Evolutionary conservation across 2,888 invertebrate species (phyloP), one percentile per base, ranked within the genome.

Genomic region (Aspidapion aeneum): DNA sequence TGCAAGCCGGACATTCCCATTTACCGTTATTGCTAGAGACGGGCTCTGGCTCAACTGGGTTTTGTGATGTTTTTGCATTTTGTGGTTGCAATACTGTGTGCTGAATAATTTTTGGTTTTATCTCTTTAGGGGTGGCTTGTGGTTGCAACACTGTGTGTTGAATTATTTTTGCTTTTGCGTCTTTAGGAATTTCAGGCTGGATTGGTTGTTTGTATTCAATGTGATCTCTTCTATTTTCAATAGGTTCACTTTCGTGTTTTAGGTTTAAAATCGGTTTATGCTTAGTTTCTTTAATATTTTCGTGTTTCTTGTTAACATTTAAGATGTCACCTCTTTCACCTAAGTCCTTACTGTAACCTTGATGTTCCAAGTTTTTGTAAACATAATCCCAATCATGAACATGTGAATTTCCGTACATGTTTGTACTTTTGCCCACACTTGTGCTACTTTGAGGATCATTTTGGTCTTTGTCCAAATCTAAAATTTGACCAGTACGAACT

Each of bases 381-480:
- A 93, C 91, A 74, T 90, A 91, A 74, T 90, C 90, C 93, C 93
- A 93, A 59, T 87, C 86, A 69, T 90, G 91, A 62, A 86, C 87
- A 68, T 62, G 73, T 59, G 65, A 64, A 57, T 69, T 69, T 61
- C 65, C 67, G 55, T 35, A 35, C 3, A 63, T 65, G 12, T 68
- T 64, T 35, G 62, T 56, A 22, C 66, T 64, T 55, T 50, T 65
- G 19, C 58, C 62, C 18, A 50, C 21, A 18, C 20, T 17, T 57
- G 51, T 51, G 7, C 58, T 64, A 3, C 35, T 63, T 17, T 67
- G 58, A 50, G 64, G 64, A 50, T 60, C 59, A 49, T 66, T 66
- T 49, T 60, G 63, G 12, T 16, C 35, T 56, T 63, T 65, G 21
- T 62, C 54, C 16, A 61, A 19, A 22, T 66, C 66, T 35, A 35